These are phyloP conservation scores for Schizopygopsis pylzovi DNA, from an alignment of 2,797 vertebrate genomes.

Conservation along the genomic window DNA sequence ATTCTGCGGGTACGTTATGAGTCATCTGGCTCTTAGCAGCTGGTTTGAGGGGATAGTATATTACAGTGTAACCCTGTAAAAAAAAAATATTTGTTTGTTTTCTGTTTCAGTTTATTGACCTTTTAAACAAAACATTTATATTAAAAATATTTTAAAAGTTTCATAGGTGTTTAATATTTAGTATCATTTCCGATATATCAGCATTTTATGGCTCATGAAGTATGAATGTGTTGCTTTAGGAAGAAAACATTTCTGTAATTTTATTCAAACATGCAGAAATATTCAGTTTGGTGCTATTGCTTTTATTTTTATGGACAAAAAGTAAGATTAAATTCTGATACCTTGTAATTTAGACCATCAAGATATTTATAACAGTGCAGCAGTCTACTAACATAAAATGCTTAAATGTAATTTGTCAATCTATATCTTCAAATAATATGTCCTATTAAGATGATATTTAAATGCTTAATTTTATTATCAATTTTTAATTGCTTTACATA, in stretches of 20 bases:
- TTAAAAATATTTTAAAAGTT: too few relatives aligned
- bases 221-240: background rate
- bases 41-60: background rate
- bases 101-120: background rate
- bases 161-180: background rate
- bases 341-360: background rate
- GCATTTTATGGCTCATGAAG: too few relatives aligned
- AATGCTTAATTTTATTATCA: background rate
- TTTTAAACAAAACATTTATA: too few relatives aligned
- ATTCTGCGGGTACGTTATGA: background rate
- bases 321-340: background rate
- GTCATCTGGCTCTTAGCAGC: background rate
- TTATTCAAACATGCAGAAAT: background rate
- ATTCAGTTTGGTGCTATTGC: background rate
- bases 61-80: background rate
- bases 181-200: too few relatives aligned
- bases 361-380: background rate
- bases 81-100: background rate
- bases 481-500: background rate
- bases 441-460: background rate
- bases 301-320: background rate
- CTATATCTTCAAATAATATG: background rate
- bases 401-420: background rate
- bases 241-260: background rate
- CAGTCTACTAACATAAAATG: background rate